phyloP scores from a whole-genome alignment of 2,113 vertebrate genomes.

The Macrotis lagotis region DNA sequence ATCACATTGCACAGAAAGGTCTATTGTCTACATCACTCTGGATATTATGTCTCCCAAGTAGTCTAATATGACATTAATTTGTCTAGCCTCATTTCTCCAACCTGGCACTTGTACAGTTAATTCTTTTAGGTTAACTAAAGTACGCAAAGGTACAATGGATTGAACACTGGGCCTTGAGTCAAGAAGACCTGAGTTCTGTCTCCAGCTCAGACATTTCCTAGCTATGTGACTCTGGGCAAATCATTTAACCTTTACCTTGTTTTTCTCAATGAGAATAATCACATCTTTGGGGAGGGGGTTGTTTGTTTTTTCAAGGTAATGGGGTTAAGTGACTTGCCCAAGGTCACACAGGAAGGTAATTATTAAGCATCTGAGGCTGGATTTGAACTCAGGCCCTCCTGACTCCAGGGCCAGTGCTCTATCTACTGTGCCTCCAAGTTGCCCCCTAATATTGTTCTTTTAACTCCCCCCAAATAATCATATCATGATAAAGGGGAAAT shows the following conservation, averaged over 20 bases:
- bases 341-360: no score
- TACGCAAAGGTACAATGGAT: background rate
- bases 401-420: no score
- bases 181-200: background rate
- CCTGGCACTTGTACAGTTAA: background rate
- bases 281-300: no score
- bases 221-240: background rate
- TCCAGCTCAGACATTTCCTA: background rate
- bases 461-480: no score
- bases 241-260: background rate
- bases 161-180: background rate
- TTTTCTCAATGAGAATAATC: background rate
- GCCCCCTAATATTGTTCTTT: no score
- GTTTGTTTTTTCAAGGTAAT: no score
- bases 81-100: background rate
- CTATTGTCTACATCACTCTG: background rate
- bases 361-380: no score
- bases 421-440: no score
- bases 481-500: no score
- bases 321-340: no score
- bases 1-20: background rate
- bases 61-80: background rate
- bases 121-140: background rate
- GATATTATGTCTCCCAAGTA: background rate
- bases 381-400: no score